Evolutionary conservation across 2,113 vertebrate species (phyloP).

Genomic region (Vidua macroura): DNA sequence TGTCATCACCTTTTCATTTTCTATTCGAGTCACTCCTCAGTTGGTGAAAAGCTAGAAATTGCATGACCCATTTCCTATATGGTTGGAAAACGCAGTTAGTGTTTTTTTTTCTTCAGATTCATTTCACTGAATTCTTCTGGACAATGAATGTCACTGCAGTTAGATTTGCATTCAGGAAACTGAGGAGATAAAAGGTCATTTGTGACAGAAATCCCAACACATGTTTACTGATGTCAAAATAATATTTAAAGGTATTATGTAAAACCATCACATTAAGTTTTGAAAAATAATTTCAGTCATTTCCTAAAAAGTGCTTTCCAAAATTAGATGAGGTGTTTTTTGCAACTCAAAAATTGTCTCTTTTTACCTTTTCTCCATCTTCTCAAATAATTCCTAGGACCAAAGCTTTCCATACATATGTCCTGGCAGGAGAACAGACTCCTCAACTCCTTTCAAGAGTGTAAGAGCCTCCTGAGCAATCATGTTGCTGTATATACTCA

Average conservation of each 20-base stretch:
- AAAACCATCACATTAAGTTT: not conserved
- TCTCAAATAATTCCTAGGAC: not conserved
- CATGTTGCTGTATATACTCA: not conserved
- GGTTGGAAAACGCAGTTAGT: not conserved
- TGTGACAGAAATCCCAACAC: not conserved
- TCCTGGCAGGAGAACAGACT: not conserved
- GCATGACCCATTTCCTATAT: not conserved
- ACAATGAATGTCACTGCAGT: not conserved
- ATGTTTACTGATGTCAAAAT: not conserved
- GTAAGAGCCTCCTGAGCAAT: not conserved
- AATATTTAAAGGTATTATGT: not conserved
- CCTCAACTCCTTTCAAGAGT: not conserved
- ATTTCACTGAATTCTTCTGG: not conserved
- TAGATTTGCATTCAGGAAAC: not conserved
- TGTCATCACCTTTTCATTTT: conserved; percentile 24
- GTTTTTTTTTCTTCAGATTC: not conserved
- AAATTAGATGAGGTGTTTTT: not conserved
- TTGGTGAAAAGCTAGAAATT: conserved; percentile 23
- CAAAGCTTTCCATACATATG: not conserved
- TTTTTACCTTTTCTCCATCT: not conserved
- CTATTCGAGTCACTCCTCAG: not conserved
- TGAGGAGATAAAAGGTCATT: not conserved
- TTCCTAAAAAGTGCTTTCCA: not conserved
- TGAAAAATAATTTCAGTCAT: not conserved
- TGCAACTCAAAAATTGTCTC: not conserved